Conservation (phyloP, 2,113 vertebrate species). For the Neopipo cinnamomea region DNA sequence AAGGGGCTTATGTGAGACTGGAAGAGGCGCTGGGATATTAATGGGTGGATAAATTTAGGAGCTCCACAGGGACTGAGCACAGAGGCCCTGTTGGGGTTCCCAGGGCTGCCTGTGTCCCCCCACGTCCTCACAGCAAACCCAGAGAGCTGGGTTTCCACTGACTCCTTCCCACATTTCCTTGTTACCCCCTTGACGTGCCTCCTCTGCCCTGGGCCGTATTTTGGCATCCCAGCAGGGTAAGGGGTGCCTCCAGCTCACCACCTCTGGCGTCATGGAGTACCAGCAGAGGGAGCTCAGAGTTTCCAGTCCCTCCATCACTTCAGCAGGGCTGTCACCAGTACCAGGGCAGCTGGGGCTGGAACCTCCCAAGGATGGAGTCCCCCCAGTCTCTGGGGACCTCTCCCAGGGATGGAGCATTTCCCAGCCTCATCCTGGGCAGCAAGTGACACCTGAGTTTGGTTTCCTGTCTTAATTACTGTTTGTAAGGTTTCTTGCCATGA, state of each 20-base stretch:
- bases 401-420: neutral
- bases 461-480: neutral
- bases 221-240: neutral
- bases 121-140: fast-evolving
- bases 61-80: neutral
- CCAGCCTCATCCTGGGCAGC: neutral
- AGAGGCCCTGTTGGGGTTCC: neutral
- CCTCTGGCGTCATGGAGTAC: fast-evolving
- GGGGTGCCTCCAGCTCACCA: neutral
- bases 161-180: neutral
- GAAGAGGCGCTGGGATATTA: neutral
- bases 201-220: neutral
- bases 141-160: fast-evolving
- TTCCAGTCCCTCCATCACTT: neutral
- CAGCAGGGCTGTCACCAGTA: neutral
- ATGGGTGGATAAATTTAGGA: neutral
- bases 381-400: neutral
- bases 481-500: neutral
- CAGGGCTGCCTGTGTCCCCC: neutral
- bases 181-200: no score
- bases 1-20: neutral
- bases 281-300: neutral
- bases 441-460: no score
- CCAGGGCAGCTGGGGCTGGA: neutral
- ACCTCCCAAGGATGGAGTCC: neutral